A percentile compares a stretch with the other conserved stretches of the same genome.
Evolutionary conservation across 2,797 vertebrate species (phyloP).

Genomic region (Rhinoraja longicauda): DNA sequence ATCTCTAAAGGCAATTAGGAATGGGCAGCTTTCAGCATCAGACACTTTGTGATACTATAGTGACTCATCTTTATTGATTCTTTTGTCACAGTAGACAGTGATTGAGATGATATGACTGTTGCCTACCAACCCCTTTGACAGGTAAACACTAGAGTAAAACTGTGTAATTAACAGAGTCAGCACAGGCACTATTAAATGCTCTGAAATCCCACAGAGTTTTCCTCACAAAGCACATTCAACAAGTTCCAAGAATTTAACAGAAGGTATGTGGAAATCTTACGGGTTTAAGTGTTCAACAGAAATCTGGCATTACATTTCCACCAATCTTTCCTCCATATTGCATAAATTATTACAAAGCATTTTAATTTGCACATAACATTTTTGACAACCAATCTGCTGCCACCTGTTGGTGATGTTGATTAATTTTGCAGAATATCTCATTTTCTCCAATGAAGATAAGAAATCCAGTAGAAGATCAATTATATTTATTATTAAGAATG

Average conservation of each 20-base stretch:
- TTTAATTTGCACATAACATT: neutral
- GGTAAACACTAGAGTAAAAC: slow-evolving; percentile 81
- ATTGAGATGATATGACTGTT: slow-evolving; percentile 74
- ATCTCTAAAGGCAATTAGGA: slow-evolving; percentile 87
- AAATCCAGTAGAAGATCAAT: neutral
- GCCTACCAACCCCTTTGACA: slow-evolving; percentile 74
- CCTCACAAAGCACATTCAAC: neutral
- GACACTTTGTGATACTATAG: slow-evolving; percentile 72
- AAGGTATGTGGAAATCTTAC: no score
- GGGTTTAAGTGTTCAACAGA: neutral
- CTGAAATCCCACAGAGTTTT: slow-evolving; percentile 44
- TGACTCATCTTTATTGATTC: slow-evolving; percentile 77
- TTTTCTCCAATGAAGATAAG: neutral
- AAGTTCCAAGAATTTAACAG: neutral
- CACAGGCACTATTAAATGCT: slow-evolving; percentile 79
- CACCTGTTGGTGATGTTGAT: slow-evolving; percentile 14
- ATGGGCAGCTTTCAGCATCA: slow-evolving; percentile 81
- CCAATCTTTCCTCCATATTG: neutral
- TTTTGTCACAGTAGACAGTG: slow-evolving; percentile 75
- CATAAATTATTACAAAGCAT: neutral
- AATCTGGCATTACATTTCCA: neutral
- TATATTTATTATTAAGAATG: neutral
- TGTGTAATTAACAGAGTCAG: slow-evolving; percentile 87
- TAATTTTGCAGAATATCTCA: neutral
- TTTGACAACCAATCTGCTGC: neutral